These are phyloP conservation scores for Gymnocheta viridis DNA, from an alignment of 2,888 invertebrate genomes.

Conservation along the genomic window DNA sequence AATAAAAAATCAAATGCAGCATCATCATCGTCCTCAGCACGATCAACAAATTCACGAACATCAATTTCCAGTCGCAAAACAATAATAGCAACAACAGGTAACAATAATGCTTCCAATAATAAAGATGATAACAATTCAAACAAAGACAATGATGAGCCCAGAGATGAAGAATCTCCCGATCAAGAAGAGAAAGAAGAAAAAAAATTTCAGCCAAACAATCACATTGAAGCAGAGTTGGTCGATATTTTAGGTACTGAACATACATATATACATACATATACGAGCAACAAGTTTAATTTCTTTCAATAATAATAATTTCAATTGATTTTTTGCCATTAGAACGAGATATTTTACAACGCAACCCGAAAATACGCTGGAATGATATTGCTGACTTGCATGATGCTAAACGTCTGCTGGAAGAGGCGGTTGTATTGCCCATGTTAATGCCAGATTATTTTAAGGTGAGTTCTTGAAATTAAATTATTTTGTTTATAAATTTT, in stretches of 20 bases:
- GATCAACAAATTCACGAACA: slow-evolving; percentile 67
- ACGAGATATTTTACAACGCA: slow-evolving; percentile 97
- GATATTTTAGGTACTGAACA: slow-evolving; percentile 92
- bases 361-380: slow-evolving; percentile 97
- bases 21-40: slow-evolving; percentile 62
- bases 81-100: slow-evolving; percentile 15
- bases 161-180: slow-evolving; percentile 84
- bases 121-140: slow-evolving; percentile 72
- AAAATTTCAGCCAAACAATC: slow-evolving; percentile 91
- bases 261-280: too few species aligned
- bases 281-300: neutral
- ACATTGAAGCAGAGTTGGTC: slow-evolving; percentile 94
- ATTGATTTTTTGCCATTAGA: slow-evolving; percentile 83
- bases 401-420: slow-evolving; percentile 95
- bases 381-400: slow-evolving; percentile 95
- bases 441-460: slow-evolving; percentile 99
- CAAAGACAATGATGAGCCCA: slow-evolving; percentile 86
- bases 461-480: slow-evolving; percentile 83
- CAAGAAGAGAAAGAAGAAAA: slow-evolving; percentile 92
- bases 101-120: slow-evolving; percentile 39
- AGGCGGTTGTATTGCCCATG: slow-evolving; percentile 98
- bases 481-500: neutral
- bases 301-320: neutral
- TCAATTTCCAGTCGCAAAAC: slow-evolving; percentile 71
- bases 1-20: slow-evolving; percentile 71